phyloP scores from a whole-genome alignment of 1,140 invertebrate species.

The Pomacea maculata region DNA sequence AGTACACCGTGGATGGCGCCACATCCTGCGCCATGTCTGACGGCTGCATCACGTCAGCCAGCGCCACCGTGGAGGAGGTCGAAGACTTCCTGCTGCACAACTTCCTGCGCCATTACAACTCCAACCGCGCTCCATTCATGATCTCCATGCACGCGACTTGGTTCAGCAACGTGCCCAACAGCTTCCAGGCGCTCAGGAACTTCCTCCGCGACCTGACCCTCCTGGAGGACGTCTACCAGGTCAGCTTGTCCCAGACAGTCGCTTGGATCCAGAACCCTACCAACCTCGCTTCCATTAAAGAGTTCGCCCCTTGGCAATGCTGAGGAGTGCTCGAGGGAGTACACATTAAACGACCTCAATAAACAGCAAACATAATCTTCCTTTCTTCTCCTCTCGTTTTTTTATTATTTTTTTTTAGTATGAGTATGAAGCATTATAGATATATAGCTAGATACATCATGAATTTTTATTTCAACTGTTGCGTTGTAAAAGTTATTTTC shows the following conservation, averaged over 20 bases:
- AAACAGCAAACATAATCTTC: too few species aligned
- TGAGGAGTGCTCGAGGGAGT: neutral
- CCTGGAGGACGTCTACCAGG: slow-evolving; percentile 50
- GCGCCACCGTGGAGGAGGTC: slow-evolving; percentile 39
- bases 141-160: slow-evolving; percentile 52
- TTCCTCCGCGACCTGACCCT: slow-evolving; percentile 44
- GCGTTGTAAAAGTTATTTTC: too few species aligned
- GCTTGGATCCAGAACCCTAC: slow-evolving; percentile 51
- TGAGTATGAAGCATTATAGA: too few species aligned
- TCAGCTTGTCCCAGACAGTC: slow-evolving; percentile 49
- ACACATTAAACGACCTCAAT: too few species aligned
- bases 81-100: slow-evolving; percentile 48
- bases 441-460: too few species aligned
- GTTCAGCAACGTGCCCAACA: slow-evolving; percentile 43
- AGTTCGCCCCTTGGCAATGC: slow-evolving; percentile 46
- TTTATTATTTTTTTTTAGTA: too few species aligned
- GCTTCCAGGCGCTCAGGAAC: slow-evolving; percentile 45
- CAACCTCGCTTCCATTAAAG: slow-evolving; percentile 31
- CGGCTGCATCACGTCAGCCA: slow-evolving; percentile 38
- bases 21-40: slow-evolving; percentile 47
- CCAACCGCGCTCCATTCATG: slow-evolving; percentile 46
- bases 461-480: too few species aligned
- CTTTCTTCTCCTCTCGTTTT: too few species aligned
- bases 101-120: slow-evolving; percentile 48
- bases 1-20: slow-evolving; percentile 39